Evolutionary conservation across 2,113 vertebrate species (phyloP).

Genomic region (Elachura formosa): DNA sequence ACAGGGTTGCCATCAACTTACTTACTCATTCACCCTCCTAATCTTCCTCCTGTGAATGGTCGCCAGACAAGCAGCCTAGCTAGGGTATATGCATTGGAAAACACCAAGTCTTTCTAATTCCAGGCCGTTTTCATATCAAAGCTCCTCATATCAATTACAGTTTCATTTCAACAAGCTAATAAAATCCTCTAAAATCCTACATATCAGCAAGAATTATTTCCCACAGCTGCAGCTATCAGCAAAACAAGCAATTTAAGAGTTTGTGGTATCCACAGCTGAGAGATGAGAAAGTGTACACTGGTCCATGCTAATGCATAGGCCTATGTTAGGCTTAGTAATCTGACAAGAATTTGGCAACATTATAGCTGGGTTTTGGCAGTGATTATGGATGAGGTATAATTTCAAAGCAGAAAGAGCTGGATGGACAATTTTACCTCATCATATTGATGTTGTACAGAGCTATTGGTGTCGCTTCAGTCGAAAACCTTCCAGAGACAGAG

Average conservation of each 20-base stretch:
- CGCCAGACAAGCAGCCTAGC: fast-evolving
- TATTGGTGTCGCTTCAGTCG: background rate
- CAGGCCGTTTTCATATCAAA: background rate
- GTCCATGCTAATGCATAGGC: background rate
- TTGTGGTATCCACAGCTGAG: background rate
- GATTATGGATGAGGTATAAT: background rate
- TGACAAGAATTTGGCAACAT: background rate
- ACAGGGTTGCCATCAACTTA: background rate
- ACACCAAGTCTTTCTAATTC: background rate
- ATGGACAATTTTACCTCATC: background rate
- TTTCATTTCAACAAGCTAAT: background rate
- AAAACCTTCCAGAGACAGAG: background rate
- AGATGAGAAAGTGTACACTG: background rate
- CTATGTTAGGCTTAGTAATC: background rate
- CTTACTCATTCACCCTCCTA: background rate
- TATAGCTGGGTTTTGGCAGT: background rate
- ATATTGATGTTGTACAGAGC: background rate
- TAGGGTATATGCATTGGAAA: background rate
- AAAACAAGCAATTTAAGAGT: background rate
- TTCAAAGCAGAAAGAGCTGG: background rate
- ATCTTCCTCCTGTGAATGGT: background rate
- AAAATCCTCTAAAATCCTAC: background rate
- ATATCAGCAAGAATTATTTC: background rate
- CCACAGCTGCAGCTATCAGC: background rate
- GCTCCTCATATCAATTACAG: background rate